Evolutionary conservation across 2,113 vertebrate genomes (phyloP), one percentile per base, ranked within the genome.

Genomic region (Mustela nigripes): DNA sequence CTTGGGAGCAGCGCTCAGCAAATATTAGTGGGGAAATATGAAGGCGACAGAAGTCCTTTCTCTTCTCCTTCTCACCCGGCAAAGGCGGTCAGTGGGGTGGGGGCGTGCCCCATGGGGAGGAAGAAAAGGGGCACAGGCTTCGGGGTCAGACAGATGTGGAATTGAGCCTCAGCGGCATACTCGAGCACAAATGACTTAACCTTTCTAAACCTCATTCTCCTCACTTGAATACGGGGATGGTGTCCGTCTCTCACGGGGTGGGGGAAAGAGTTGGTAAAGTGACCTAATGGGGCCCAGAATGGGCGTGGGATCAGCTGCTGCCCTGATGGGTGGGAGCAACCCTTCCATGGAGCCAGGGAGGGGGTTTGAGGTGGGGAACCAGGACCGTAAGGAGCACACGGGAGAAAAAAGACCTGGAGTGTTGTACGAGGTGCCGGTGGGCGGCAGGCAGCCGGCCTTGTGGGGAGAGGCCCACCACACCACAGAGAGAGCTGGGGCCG

Each of bases 251-350:
- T 82, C 26, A 62, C 5, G 22, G 53, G 21, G 50, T 62, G 95
- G 83, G 45, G 60, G 14, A 93, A 89, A 91, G 73, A 89, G 22
- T 39, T 48, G 65, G 81, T 67, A 50, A 87, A 91, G 92, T 48
- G 83, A 19, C 19, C 60, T 26, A 62, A 62, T 62, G 60, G 60
- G 24, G 15, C 28, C 33, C 45, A 28, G 73, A 65, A 26, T 0
- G 11, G 22, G 36, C 33, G 60, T 48, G 10, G 74, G 42, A 81
- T 28, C 58, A 81, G 58, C 36, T 42, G 36, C 22, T 76, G 45
- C 50, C 10, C 8, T 56, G 42, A 39, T 10, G 21, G 16, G n/a
- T 56, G 80, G 67, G 89, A 67, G 31, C 74, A 63, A 22, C 48
- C 62, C 60, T 19, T 53, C 6, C 31, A 9, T 6, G 19, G n/a